These are phyloP conservation scores for Scelioninae gen. 1 DNA, from an alignment of 2,888 invertebrate species.

Conservation along the genomic window DNA sequence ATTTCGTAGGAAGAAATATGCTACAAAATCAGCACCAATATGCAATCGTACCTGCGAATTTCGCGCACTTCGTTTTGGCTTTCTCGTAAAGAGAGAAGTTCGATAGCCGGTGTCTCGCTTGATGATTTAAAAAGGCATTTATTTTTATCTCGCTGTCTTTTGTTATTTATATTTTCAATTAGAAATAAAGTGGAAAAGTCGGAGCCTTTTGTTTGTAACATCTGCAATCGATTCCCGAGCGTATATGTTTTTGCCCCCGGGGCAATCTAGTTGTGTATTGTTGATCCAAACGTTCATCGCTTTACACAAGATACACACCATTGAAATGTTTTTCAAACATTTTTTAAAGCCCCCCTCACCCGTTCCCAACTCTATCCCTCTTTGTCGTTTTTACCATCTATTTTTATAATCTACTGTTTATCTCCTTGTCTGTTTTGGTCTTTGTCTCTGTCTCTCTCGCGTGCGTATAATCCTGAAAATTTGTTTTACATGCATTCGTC, in stretches of 20 bases:
- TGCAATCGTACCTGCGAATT: too few relatives aligned
- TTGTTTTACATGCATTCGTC: constrained; percentile 20
- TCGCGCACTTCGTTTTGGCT: not conserved
- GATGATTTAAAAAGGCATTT: constrained; percentile 39
- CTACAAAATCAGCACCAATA: not conserved
- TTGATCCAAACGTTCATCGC: constrained; percentile 76
- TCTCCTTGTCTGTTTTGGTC: not conserved
- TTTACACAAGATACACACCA: constrained; percentile 66
- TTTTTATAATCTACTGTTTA: not conserved
- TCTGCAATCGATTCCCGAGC: constrained; percentile 53
- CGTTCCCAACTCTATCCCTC: not conserved
- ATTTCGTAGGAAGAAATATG: not conserved
- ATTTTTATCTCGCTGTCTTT: constrained; percentile 31
- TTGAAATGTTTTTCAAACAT: constrained; percentile 42
- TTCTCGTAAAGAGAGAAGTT: constrained; percentile 26
- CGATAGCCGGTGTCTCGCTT: constrained; percentile 13
- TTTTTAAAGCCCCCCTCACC: constrained; percentile 26
- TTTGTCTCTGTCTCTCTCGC: constrained; percentile 11
- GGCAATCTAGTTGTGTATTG: constrained; percentile 83
- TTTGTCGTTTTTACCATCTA: not conserved
- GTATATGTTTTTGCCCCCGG: constrained; percentile 73
- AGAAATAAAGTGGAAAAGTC: constrained; percentile 37
- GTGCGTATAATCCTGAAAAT: constrained; percentile 16
- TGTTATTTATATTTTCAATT: constrained; percentile 55
- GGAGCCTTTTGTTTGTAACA: constrained; percentile 53